Evolutionary conservation across 2,113 vertebrate genomes (phyloP), one percentile per base, ranked within the genome.

Genomic region (Tragelaphus scriptus): DNA sequence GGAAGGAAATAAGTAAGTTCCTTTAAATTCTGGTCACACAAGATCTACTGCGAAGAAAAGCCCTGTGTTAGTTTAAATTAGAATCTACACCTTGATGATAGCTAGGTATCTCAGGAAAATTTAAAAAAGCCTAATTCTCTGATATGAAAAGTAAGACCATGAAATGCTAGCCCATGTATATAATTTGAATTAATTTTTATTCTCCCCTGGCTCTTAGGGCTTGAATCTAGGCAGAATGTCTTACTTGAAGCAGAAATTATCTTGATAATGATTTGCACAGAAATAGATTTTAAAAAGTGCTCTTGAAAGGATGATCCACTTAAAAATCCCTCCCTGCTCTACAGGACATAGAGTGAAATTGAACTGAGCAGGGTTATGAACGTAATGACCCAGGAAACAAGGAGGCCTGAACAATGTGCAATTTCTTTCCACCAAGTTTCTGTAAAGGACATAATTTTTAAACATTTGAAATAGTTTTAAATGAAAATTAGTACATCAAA

Each of bases 241-340:
- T 97, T 84, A 65, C 47, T 92, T 84, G 63, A 77, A 87, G 61
- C 51, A 56, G 59, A 86, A 92, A 90, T 75, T 80, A 58, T 63
- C 68, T 90, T 91, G 75, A 88, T 86, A 88, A 81, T 68, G 51
- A 86, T 14, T 88, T 71, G 68, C 40, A 51, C 10, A 53, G 36
- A 96, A 58, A 68, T 28, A 32, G 59, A 44, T 23, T 97, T 95
- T 79, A 15, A 25, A 86, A 95, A 93, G 59, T 65, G 30, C 28
- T 58, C 58, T 94, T 85, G 80, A 81, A 97, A 90, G 56, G 47
- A 65, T 56, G 49, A 82, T 65, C 81, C 82, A 89, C 91, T 97
- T 93, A 85, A 28, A 86, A 93, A 58, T 30, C 58, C 77, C 88
- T 90, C 26, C 79, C 19, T 65, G 36, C 53, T 91, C 63, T 85